Percentiles rank a stretch among this genome's conserved stretches.
phyloP scores from a whole-genome alignment of 1,140 invertebrate genomes.

The Halesus radiatus region DNA sequence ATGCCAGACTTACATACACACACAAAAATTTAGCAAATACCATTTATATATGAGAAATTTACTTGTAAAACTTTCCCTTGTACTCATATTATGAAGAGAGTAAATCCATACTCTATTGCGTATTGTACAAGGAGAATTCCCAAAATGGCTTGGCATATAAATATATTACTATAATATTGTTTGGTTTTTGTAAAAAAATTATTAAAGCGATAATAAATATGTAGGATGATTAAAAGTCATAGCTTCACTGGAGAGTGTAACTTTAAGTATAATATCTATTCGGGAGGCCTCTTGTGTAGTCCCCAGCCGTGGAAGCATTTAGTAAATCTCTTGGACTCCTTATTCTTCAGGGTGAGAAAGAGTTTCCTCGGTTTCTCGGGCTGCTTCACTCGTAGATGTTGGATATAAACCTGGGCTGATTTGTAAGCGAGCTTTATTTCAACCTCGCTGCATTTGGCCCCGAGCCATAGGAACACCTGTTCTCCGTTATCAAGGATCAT shows the following conservation, averaged over 20 bases:
- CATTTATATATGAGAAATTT: too few relatives aligned
- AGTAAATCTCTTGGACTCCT: constrained; percentile 94
- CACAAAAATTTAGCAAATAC: too few relatives aligned
- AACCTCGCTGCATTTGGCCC: constrained; percentile 95
- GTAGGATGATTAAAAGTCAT: background rate
- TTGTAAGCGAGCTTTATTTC: constrained; percentile 99
- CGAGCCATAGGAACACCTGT: constrained; percentile 98
- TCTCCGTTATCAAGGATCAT: constrained; percentile 99
- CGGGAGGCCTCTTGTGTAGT: constrained; percentile 79
- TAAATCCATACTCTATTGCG: too few relatives aligned
- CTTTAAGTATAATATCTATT: constrained; percentile 66
- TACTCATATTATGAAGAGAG: too few relatives aligned
- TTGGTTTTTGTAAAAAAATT: constrained; percentile 5
- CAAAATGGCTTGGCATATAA: too few relatives aligned
- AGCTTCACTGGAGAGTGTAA: background rate
- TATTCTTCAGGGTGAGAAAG: constrained; percentile 96
- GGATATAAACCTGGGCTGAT: constrained; percentile 99
- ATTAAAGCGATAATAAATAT: constrained; percentile 4
- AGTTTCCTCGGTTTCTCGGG: constrained; percentile 92
- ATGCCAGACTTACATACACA: too few relatives aligned
- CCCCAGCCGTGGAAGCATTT: constrained; percentile 99
- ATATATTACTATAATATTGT: too few relatives aligned
- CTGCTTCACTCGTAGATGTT: constrained; percentile 96
- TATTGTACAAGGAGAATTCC: too few relatives aligned
- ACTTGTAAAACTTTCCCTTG: too few relatives aligned